phyloP scores from a whole-genome alignment of 53 echinoderm and acorn worm genomes.

The Mesocentrotus franciscanus region DNA sequence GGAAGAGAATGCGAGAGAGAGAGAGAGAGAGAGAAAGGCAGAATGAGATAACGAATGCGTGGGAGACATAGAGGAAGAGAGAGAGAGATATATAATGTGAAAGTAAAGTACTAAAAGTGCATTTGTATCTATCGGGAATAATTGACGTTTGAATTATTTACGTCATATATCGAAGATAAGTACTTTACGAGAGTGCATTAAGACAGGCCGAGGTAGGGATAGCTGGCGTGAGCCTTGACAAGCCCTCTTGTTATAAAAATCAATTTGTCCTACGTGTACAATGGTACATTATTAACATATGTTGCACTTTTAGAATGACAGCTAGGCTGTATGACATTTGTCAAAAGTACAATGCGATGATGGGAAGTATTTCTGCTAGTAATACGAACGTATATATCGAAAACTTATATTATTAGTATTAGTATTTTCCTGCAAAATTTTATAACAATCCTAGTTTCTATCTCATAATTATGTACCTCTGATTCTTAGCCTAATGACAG shows the following conservation, averaged over 20 bases:
- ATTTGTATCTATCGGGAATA: conserved; percentile 25
- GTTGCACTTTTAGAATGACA: not conserved
- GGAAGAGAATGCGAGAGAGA: not conserved
- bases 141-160: conserved; percentile 1
- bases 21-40: not conserved
- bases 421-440: too few relatives aligned
- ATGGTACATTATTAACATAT: not conserved
- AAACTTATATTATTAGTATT: too few relatives aligned
- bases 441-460: too few relatives aligned
- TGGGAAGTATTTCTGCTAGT: too few relatives aligned
- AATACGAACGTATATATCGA: too few relatives aligned
- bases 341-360: too few relatives aligned
- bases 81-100: not conserved
- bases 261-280: not conserved
- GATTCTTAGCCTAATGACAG: too few relatives aligned
- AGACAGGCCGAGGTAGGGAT: not conserved
- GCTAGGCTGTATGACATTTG: not conserved
- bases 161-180: conserved; percentile 21
- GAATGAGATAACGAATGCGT: too few relatives aligned
- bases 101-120: not conserved
- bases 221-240: not conserved
- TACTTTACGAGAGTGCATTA: conserved; percentile 32
- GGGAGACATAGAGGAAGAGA: not conserved
- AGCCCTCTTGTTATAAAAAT: not conserved
- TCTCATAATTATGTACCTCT: too few relatives aligned